Evolutionary conservation across 2,797 vertebrate genomes (phyloP), one percentile per base, ranked within the genome.

Genomic region (Lophius americanus): DNA sequence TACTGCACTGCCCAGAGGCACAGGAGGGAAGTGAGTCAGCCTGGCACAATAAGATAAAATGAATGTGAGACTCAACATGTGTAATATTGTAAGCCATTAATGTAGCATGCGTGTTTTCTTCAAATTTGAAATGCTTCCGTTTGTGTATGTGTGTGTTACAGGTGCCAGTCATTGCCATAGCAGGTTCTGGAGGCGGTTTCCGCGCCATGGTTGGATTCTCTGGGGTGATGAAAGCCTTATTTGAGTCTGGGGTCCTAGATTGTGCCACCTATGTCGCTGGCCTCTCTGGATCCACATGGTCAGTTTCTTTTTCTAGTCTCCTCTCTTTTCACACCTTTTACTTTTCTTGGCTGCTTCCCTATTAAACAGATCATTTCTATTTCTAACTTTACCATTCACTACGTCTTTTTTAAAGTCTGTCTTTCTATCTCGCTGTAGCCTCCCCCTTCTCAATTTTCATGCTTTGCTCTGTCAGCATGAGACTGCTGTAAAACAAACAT

Each of bases 251-350:
- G 60, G 88, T 99, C 80, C 90, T 99, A 66, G 98, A 99, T 66
- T 99, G 98, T 77, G 89, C 93, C 35, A 98, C 96, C 0, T 99
- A 99, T 51, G 1, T 98, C 12, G 96, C 97, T 32, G 98, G 97
- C 1, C 96, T 99, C 56, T 99, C 98, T 0, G 98, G 98, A 79
- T 99, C 97, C 68, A 99, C 98, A 0, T 99, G 97, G 98, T 98
- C 83, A 76, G 93, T 88, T 69, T 67, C 46, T 39, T 41, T 46
- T 53, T 32, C 1, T 32, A 8, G 13, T 1, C 1, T 12, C 6
- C 8, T 14, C 35, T 62, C 23, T 61, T 3, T 48, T 1, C 38
- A 43, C 4, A 9, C 9, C n/a, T 11, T 54, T 2, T 38, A 8
- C 14, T 3, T 32, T 53, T 11, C 51, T 32, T 39, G 46, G n/a